Conservation (phyloP, 2,888 invertebrate species). For the Zygaena filipendulae region DNA sequence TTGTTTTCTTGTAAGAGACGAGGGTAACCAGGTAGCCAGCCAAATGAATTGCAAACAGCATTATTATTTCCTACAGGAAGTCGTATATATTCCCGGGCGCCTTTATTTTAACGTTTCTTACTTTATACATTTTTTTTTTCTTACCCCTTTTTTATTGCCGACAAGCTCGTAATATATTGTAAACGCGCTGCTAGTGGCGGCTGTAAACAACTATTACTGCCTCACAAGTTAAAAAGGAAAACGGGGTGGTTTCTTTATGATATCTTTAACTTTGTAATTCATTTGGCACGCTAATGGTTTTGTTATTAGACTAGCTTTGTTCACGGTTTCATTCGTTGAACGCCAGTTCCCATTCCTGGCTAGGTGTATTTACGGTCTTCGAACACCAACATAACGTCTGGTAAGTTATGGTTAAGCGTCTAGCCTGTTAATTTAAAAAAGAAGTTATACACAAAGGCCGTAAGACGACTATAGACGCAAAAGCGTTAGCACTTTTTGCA, state of each 20-base stretch:
- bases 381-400: too few relatives aligned
- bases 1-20: constrained; percentile 53
- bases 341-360: too few relatives aligned
- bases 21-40: constrained; percentile 61
- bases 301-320: too few relatives aligned
- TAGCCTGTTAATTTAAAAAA: too few relatives aligned
- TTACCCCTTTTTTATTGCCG: constrained; percentile 64
- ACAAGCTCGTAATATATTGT: constrained; percentile 64
- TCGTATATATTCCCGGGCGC: constrained; percentile 65
- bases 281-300: too few relatives aligned
- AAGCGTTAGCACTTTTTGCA: too few relatives aligned
- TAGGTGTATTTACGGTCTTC: too few relatives aligned
- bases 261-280: neutral
- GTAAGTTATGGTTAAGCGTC: too few relatives aligned
- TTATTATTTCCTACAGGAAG: constrained; percentile 70
- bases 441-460: too few relatives aligned
- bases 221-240: constrained; percentile 43
- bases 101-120: constrained; percentile 63
- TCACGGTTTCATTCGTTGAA: too few relatives aligned
- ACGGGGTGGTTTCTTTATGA: constrained; percentile 25
- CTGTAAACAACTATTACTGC: constrained; percentile 63
- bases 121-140: constrained; percentile 59
- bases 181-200: constrained; percentile 54
- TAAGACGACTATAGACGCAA: too few relatives aligned
- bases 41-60: constrained; percentile 71